phyloP scores from a whole-genome alignment of 2,888 invertebrate species.

The Himalopsyche tibetana region DNA sequence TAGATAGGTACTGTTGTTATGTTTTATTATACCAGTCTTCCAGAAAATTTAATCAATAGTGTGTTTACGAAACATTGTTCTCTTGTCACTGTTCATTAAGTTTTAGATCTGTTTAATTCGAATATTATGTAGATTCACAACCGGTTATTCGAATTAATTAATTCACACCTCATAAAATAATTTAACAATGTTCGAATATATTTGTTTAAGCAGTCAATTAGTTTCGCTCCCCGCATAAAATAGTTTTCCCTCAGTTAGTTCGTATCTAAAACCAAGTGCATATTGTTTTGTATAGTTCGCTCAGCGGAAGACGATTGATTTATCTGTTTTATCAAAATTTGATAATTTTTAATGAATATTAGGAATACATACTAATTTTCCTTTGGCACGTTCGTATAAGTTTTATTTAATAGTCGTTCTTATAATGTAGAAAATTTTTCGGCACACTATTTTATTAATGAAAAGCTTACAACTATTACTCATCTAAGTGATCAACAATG shows the following conservation, averaged over 20 bases:
- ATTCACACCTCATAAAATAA: constrained; percentile 26
- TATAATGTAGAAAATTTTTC: no score
- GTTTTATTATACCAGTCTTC: neutral
- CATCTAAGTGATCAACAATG: no score
- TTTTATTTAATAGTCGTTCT: no score
- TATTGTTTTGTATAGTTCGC: neutral
- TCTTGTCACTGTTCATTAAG: constrained; percentile 30
- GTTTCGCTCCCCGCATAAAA: constrained; percentile 24
- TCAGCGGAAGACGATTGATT: neutral
- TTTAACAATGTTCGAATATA: constrained; percentile 20
- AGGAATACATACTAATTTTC: no score
- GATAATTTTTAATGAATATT: no score
- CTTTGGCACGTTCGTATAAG: no score
- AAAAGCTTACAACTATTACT: no score
- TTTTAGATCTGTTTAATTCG: constrained; percentile 29
- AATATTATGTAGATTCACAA: neutral
- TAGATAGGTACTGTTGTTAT: neutral
- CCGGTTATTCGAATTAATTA: constrained; percentile 21
- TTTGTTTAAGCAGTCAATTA: constrained; percentile 26
- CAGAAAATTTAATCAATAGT: constrained; percentile 1
- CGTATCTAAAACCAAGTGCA: constrained; percentile 16
- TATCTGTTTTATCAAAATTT: no score
- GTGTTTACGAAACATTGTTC: constrained; percentile 9
- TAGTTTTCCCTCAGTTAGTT: constrained; percentile 15
- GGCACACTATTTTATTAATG: no score